Conservation (phyloP, 1,140 invertebrate species). For the Doryteuthis pealeii region DNA sequence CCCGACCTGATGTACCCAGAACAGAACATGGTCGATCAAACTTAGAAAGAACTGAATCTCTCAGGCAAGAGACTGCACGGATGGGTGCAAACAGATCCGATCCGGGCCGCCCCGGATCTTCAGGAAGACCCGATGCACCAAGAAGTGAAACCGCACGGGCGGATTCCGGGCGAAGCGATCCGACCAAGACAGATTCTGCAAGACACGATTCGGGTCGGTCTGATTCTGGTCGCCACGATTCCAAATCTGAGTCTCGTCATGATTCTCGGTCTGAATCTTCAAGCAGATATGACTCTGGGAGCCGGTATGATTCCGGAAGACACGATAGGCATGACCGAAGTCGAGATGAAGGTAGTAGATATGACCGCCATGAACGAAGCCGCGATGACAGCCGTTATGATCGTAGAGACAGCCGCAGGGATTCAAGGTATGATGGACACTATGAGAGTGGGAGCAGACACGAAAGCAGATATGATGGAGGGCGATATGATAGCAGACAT, state of each 20-base stretch:
- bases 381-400: not conserved
- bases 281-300: not conserved
- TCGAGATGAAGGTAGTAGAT: not conserved
- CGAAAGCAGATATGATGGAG: slow-evolving; percentile 3
- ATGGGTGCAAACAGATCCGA: not conserved
- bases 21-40: not conserved
- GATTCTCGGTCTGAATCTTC: not conserved
- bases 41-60: slow-evolving; percentile 5
- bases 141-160: not conserved
- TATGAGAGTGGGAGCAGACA: slow-evolving; percentile 22
- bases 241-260: not conserved
- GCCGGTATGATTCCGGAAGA: not conserved
- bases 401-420: slow-evolving; percentile 9
- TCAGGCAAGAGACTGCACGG: not conserved
- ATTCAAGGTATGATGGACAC: not conserved
- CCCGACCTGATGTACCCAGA: not conserved
- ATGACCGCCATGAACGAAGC: not conserved
- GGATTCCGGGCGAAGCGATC: not conserved
- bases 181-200: not conserved
- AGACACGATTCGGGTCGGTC: not conserved
- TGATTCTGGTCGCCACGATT: slow-evolving; percentile 7
- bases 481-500: not conserved
- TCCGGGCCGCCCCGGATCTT: not conserved
- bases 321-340: slow-evolving; percentile 2
- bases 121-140: not conserved